These are phyloP conservation scores for Chitala chitala DNA, from an alignment of 2,113 vertebrate genomes.

Conservation along the genomic window DNA sequence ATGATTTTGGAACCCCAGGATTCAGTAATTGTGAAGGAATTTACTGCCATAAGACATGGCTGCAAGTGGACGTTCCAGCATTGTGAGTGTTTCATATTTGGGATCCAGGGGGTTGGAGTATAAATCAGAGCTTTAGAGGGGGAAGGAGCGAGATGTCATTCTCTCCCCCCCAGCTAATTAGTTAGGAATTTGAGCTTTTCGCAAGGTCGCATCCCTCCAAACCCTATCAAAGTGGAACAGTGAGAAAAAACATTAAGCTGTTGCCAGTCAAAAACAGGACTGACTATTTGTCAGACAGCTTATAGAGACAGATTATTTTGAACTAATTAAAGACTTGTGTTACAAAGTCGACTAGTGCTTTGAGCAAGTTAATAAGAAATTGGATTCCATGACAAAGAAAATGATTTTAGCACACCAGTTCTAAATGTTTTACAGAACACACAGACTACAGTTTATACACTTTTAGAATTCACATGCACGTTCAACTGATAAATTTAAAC, in stretches of 20 bases:
- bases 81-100: not conserved
- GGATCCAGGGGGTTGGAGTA: not conserved
- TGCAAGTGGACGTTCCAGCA: not conserved
- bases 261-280: not conserved
- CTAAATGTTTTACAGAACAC: too few relatives aligned
- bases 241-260: not conserved
- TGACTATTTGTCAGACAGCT: too few relatives aligned
- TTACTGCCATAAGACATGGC: not conserved
- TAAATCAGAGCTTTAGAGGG: not conserved
- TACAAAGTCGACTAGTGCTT: too few relatives aligned
- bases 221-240: not conserved
- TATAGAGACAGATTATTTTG: too few relatives aligned
- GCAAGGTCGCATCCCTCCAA: not conserved
- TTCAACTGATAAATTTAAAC: too few relatives aligned
- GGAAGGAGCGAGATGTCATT: not conserved
- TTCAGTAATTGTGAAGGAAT: constrained; percentile 1
- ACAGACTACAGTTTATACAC: too few relatives aligned
- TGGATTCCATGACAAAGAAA: too few relatives aligned
- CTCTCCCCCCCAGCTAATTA: not conserved
- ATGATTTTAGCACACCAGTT: too few relatives aligned
- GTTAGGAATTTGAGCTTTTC: not conserved
- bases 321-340: too few relatives aligned
- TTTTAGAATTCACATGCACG: too few relatives aligned
- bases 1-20: not conserved
- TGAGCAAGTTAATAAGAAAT: too few relatives aligned